These are phyloP conservation scores for Hesperia comma DNA, from an alignment of 2,888 invertebrate species.

Conservation along the genomic window DNA sequence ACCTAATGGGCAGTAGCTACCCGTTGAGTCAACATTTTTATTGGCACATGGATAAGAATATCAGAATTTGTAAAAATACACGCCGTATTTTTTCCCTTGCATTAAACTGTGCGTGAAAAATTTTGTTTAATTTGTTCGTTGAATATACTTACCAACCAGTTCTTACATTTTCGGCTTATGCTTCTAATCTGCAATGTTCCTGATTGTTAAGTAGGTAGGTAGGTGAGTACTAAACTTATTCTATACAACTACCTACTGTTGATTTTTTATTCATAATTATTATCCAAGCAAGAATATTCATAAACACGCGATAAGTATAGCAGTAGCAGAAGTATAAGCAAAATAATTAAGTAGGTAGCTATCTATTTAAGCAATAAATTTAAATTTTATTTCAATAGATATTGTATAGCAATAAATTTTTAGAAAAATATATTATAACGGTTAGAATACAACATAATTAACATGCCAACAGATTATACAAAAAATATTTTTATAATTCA, in stretches of 20 bases:
- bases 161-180: no score
- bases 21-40: constrained; percentile 8
- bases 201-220: no score
- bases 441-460: not conserved
- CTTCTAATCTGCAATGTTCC: no score
- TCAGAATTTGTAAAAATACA: not conserved
- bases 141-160: not conserved
- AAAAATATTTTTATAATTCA: constrained; percentile 2
- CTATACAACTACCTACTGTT: no score
- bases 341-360: no score
- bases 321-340: no score
- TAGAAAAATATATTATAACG: not conserved
- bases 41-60: not conserved
- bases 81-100: not conserved
- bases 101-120: not conserved
- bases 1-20: constrained; percentile 9
- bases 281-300: no score
- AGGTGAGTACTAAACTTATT: no score
- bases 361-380: not conserved
- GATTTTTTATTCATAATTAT: no score
- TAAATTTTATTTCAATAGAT: not conserved
- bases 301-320: no score
- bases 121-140: not conserved
- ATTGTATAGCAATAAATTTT: not conserved
- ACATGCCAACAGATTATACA: constrained; percentile 2